Evolutionary conservation across 2,888 invertebrate genomes (phyloP).

Genomic region (Netelia melanura): DNA sequence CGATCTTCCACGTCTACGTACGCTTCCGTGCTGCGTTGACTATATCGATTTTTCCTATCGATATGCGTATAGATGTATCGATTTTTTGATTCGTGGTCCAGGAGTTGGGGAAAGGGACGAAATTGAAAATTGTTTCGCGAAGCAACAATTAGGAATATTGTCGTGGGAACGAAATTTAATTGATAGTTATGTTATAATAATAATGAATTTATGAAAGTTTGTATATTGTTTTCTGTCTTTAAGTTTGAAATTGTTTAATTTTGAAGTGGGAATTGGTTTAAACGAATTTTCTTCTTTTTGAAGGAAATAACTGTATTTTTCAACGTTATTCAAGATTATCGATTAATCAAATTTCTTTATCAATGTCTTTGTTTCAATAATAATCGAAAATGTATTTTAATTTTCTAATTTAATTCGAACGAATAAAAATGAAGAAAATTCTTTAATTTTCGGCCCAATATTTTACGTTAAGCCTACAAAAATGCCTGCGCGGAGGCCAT

Average conservation of each 20-base stretch:
- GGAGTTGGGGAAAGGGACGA: not conserved
- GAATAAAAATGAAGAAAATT: not conserved
- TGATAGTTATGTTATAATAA: not conserved
- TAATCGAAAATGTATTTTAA: too few relatives aligned
- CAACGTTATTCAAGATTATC: too few relatives aligned
- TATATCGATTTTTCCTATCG: not conserved
- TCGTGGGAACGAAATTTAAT: not conserved
- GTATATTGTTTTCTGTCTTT: too few relatives aligned
- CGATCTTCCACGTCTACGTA: constrained; percentile 16
- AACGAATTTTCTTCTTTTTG: too few relatives aligned
- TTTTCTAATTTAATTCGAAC: too few relatives aligned
- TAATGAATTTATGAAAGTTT: too few relatives aligned
- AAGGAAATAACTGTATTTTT: too few relatives aligned
- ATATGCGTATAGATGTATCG: not conserved
- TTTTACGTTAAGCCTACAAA: not conserved
- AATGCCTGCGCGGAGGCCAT: constrained; percentile 35
- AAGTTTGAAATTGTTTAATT: too few relatives aligned
- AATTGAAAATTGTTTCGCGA: not conserved
- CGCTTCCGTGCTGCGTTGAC: not conserved
- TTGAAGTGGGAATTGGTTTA: too few relatives aligned
- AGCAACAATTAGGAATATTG: not conserved
- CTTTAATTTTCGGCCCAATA: not conserved
- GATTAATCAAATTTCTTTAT: too few relatives aligned
- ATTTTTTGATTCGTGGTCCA: not conserved
- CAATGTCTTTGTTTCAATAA: too few relatives aligned